Conservation (phyloP, 2,797 vertebrate genomes). For the Phalloptychus januarius region DNA sequence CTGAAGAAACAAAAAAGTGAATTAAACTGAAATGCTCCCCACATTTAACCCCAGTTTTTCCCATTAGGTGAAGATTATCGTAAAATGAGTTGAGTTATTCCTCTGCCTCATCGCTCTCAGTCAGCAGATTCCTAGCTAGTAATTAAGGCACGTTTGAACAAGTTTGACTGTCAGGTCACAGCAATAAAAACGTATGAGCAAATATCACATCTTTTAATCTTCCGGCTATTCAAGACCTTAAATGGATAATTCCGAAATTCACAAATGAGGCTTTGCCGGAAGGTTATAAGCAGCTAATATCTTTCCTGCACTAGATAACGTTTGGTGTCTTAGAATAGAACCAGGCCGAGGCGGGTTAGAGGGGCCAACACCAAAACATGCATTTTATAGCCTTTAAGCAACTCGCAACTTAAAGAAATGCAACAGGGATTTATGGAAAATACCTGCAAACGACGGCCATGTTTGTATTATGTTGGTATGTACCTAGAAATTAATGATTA, state of each 20-base stretch:
- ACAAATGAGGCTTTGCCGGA: not conserved
- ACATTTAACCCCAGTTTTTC: not conserved
- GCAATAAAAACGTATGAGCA: constrained; percentile 7
- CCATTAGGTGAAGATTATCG: not conserved
- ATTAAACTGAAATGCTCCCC: not conserved
- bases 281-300: not conserved
- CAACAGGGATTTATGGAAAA: not conserved
- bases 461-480: not conserved
- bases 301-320: not conserved
- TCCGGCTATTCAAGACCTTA: not conserved
- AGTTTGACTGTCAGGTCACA: constrained; percentile 2
- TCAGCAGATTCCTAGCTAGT: constrained; percentile 9
- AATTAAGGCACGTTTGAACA: constrained; percentile 25
- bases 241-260: not conserved
- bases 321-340: not conserved
- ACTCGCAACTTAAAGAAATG: not conserved
- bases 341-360: not conserved
- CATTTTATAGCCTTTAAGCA: not conserved
- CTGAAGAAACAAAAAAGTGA: constrained; percentile 55
- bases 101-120: not conserved
- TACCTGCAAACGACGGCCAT: not conserved
- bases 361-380: not conserved
- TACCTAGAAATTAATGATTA: not conserved
- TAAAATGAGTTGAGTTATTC: constrained; percentile 17
- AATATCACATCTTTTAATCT: not conserved